These are phyloP conservation scores for Hoplias malabaricus DNA, from an alignment of 2,113 vertebrate species.

Conservation along the genomic window DNA sequence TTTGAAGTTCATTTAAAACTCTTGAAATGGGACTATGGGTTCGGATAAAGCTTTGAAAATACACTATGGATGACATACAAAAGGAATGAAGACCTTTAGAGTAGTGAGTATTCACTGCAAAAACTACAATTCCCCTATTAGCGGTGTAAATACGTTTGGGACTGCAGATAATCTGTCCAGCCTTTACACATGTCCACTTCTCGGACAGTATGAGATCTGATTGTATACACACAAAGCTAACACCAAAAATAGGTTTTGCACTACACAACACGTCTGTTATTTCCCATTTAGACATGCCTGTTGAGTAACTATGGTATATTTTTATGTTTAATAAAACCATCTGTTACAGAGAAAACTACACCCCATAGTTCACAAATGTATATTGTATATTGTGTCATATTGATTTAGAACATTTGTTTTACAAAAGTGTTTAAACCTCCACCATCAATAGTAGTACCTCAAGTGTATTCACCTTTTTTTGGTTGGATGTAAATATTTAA, in stretches of 20 bases:
- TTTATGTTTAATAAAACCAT: background rate
- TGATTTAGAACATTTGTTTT: background rate
- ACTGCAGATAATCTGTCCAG: background rate
- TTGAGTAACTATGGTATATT: background rate
- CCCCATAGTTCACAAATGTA: background rate
- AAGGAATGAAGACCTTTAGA: background rate
- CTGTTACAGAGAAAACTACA: background rate
- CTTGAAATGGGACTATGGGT: background rate
- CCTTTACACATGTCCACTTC: background rate
- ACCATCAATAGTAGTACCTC: background rate
- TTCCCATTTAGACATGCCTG: background rate
- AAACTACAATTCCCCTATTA: background rate
- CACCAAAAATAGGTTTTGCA: constrained; percentile 7
- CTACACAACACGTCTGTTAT: background rate
- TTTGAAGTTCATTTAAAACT: background rate
- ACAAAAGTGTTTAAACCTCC: background rate
- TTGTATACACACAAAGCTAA: background rate
- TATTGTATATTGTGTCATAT: background rate
- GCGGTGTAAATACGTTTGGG: background rate
- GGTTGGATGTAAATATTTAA: constrained; percentile 13
- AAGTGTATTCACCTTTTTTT: background rate
- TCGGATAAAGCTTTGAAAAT: background rate
- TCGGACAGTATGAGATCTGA: background rate
- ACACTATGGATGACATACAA: background rate
- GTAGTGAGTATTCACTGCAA: background rate